A percentile compares a stretch with the other conserved stretches of the same genome.
These are phyloP conservation scores for Ostrea denselamellosa DNA, from an alignment of 1,140 invertebrate species.

Conservation along the genomic window DNA sequence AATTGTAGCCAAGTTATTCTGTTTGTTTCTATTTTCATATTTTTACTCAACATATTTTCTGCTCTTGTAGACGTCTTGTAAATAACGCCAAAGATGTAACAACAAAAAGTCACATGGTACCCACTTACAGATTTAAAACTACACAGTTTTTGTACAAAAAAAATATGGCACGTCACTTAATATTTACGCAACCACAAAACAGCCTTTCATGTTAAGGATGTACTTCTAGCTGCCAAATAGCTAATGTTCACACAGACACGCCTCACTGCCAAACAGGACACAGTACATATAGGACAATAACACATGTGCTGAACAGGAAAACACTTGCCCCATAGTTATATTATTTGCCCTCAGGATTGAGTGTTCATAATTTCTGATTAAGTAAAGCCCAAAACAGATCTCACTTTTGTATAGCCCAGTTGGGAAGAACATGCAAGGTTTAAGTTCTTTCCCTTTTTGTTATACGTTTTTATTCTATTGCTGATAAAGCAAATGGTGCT, in stretches of 20 bases:
- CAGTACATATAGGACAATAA: background rate
- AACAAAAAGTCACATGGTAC: background rate
- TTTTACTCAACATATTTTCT: background rate
- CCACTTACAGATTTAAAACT: background rate
- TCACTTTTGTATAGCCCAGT: background rate
- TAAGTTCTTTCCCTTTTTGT: background rate
- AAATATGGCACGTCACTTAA: background rate
- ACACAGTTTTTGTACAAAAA: background rate
- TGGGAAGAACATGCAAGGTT: background rate
- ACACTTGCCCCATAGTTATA: background rate
- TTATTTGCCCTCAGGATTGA: conserved; percentile 3
- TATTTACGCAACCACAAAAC: background rate
- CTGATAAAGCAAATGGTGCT: conserved; percentile 8
- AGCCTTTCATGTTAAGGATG: background rate
- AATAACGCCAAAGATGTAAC: background rate
- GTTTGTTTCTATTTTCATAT: background rate
- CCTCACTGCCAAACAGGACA: background rate
- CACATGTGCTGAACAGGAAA: background rate
- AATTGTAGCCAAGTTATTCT: background rate
- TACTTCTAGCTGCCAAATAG: background rate
- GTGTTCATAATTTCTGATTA: conserved; percentile 4
- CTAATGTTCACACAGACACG: background rate
- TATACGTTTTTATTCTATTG: background rate
- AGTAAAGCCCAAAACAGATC: conserved; percentile 3
- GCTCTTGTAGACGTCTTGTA: conserved; percentile 14